Conservation (phyloP, 2,797 vertebrate species). For the Martes flavigula region DNA sequence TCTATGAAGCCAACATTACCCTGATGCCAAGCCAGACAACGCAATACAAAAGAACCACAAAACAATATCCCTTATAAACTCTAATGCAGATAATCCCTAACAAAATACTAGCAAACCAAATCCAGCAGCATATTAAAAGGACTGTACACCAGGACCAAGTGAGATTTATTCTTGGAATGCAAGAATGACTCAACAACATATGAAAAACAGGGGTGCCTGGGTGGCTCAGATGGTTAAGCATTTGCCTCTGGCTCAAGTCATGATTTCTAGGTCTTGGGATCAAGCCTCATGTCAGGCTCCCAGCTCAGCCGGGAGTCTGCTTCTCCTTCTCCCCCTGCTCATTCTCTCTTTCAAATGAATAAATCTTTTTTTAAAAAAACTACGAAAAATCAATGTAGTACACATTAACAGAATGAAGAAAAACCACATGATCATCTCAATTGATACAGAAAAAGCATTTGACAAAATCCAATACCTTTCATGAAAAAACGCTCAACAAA, state of each 20-base stretch:
- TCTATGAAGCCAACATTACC: not conserved
- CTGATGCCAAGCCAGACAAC: not conserved
- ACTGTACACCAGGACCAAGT: not conserved
- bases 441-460: not conserved
- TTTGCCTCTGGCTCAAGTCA: too few species aligned
- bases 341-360: too few species aligned
- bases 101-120: not conserved
- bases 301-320: too few species aligned
- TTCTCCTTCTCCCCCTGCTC: too few species aligned
- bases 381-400: not conserved
- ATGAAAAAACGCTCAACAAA: not conserved
- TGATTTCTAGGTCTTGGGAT: too few species aligned
- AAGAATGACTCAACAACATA: not conserved
- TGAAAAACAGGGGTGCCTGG: not conserved
- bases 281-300: too few species aligned
- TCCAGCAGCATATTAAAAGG: not conserved
- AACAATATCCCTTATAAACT: not conserved
- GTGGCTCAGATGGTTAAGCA: too few species aligned
- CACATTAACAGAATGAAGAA: not conserved
- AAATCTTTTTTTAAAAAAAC: too few species aligned
- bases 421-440: not conserved
- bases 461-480: not conserved
- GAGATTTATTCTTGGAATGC: not conserved
- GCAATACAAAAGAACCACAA: not conserved
- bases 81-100: not conserved